Percentiles rank a stretch among this genome's conserved stretches.
phyloP scores from a whole-genome alignment of 64 coral and sea anemone species.

The Cladopsammia gracilis region DNA sequence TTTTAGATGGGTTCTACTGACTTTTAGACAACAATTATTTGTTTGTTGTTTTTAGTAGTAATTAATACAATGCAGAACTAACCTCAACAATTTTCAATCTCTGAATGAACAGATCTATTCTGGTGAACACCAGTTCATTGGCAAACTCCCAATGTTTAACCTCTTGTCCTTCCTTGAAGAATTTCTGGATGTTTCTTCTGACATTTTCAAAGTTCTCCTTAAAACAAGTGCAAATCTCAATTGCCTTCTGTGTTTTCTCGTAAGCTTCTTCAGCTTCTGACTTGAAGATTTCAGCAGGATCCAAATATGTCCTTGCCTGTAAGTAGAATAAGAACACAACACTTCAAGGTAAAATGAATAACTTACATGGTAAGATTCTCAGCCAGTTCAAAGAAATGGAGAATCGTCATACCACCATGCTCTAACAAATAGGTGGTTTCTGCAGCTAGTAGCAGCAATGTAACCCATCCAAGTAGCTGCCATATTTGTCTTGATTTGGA shows the following conservation, averaged over 20 bases:
- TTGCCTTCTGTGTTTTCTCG: constrained; percentile 85
- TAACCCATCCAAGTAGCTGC: too few relatives aligned
- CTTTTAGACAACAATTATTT: too few relatives aligned
- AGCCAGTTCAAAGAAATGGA: too few relatives aligned
- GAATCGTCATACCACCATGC: too few relatives aligned
- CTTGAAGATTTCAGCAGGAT: constrained; percentile 98
- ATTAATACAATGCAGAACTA: background rate
- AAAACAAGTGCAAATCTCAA: constrained; percentile 86
- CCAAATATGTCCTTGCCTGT: constrained; percentile 91
- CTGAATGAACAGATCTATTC: constrained; percentile 88
- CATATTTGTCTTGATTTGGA: too few relatives aligned
- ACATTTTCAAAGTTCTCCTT: constrained; percentile 84
- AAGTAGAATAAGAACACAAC: background rate
- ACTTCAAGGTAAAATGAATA: background rate
- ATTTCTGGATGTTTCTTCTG: constrained; percentile 87
- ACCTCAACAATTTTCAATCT: constrained; percentile 92
- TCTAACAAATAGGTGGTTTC: too few relatives aligned
- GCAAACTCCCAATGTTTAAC: constrained; percentile 94
- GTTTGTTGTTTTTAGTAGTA: too few relatives aligned
- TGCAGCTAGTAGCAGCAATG: too few relatives aligned
- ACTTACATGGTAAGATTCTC: too few relatives aligned
- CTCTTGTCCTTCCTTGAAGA: constrained; percentile 88
- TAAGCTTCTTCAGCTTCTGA: constrained; percentile 91
- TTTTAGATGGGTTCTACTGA: too few relatives aligned
- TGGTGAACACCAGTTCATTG: constrained; percentile 91